Evolutionary conservation across 2,113 vertebrate genomes (phyloP).

Genomic region (Tetraodon nigroviridis): DNA sequence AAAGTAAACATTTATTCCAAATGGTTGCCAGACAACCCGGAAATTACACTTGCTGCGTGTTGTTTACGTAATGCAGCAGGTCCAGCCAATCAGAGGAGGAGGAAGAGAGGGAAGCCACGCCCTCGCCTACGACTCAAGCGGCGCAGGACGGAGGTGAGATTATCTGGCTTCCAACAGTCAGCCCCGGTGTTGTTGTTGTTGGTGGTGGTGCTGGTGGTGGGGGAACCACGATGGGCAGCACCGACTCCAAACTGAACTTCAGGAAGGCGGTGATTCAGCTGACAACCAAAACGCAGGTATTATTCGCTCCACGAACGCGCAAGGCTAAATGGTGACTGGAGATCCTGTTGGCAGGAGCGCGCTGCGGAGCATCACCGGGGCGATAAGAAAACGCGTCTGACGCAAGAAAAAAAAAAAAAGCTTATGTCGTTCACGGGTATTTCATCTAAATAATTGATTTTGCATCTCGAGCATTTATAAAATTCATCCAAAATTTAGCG

Average conservation of each 20-base stretch:
- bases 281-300: conserved; percentile 95
- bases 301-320: neutral
- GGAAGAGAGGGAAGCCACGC: conserved; percentile 25
- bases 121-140: conserved; percentile 63
- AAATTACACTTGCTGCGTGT: conserved; percentile 47
- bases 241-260: conserved; percentile 95
- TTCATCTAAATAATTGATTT: neutral
- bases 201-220: too few species aligned
- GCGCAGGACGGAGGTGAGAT: conserved; percentile 62
- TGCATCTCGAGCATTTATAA: neutral
- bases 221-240: conserved; percentile 83
- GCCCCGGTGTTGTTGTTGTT: conserved; percentile 22
- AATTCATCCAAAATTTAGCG: too few species aligned
- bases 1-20: neutral
- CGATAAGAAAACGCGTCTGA: conserved; percentile 20
- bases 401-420: neutral
- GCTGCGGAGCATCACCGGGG: conserved; percentile 46
- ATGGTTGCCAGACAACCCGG: conserved; percentile 56
- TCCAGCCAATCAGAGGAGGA: conserved; percentile 44
- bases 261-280: conserved; percentile 98
- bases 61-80: conserved; percentile 11
- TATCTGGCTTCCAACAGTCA: conserved; percentile 53
- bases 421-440: neutral
- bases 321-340: neutral
- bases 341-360: neutral